Evolutionary conservation across 92 coral and sea anemone species (phyloP).

Genomic region (Micromussa lordhowensis): DNA sequence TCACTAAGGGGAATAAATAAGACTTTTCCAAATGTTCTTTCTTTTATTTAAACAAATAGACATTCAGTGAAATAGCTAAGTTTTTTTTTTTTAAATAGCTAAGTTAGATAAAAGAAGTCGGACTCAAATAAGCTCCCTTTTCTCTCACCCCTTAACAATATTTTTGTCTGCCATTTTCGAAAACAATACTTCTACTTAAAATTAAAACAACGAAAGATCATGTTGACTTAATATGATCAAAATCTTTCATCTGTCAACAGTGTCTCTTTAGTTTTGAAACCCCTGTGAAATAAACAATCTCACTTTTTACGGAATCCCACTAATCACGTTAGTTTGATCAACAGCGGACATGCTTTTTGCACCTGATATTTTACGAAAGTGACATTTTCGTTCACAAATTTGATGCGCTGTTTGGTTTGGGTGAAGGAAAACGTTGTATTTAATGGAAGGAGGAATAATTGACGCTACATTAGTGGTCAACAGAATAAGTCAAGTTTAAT

Average conservation of each 20-base stretch:
- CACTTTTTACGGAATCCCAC: background rate
- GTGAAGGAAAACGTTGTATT: background rate
- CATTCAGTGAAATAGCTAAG: background rate
- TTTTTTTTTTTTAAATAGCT: background rate
- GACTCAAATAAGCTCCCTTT: background rate
- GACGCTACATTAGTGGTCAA: background rate
- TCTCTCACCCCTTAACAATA: background rate
- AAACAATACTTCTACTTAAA: background rate
- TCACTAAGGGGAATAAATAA: background rate
- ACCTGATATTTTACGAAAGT: background rate
- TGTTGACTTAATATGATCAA: conserved; percentile 5
- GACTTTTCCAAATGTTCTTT: background rate
- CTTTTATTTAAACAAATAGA: background rate
- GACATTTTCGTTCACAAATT: background rate
- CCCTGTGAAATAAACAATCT: background rate
- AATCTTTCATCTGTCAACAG: background rate
- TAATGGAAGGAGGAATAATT: background rate
- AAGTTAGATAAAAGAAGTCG: background rate
- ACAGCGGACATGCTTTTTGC: background rate
- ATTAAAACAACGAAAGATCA: conserved; percentile 1
- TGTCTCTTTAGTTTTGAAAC: background rate
- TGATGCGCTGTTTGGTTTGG: conserved; percentile 7
- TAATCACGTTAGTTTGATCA: background rate
- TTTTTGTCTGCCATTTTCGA: background rate
- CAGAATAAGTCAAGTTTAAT: background rate